Conservation (phyloP, 2,113 vertebrate genomes). For the Strix aluco region DNA sequence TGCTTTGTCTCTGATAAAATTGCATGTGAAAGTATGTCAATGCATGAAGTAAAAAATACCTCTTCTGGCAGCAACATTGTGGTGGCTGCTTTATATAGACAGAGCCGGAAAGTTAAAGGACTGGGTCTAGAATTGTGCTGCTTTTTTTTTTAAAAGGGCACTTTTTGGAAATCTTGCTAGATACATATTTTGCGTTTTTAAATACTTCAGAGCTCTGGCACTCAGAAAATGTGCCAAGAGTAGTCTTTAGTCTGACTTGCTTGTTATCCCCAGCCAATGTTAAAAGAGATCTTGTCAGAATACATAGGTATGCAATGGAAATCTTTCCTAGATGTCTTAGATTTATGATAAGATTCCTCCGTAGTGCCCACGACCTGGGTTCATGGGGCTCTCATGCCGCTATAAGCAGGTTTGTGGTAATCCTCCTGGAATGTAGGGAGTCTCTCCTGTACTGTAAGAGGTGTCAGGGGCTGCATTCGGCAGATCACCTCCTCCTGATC, state of each 20-base stretch:
- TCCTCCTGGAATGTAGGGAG: background rate
- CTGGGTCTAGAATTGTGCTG: background rate
- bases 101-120: background rate
- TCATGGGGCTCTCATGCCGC: rapidly evolving
- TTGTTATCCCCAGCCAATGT: background rate
- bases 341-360: background rate
- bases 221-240: background rate
- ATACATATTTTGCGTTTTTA: background rate
- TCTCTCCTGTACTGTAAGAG: background rate
- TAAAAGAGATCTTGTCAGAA: background rate
- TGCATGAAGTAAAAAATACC: background rate
- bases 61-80: conserved; percentile 4
- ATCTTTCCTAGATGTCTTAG: background rate
- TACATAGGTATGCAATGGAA: background rate
- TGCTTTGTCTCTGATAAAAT: conserved; percentile 35
- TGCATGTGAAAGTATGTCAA: background rate
- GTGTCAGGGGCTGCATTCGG: background rate
- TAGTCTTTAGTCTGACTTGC: background rate
- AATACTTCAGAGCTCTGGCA: background rate
- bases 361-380: background rate
- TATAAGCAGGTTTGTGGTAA: background rate
- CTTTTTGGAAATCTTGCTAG: background rate
- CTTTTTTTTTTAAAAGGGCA: background rate
- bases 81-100: background rate
- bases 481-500: background rate